Conservation (phyloP, 2,888 invertebrate genomes). For the Boloria selene region DNA sequence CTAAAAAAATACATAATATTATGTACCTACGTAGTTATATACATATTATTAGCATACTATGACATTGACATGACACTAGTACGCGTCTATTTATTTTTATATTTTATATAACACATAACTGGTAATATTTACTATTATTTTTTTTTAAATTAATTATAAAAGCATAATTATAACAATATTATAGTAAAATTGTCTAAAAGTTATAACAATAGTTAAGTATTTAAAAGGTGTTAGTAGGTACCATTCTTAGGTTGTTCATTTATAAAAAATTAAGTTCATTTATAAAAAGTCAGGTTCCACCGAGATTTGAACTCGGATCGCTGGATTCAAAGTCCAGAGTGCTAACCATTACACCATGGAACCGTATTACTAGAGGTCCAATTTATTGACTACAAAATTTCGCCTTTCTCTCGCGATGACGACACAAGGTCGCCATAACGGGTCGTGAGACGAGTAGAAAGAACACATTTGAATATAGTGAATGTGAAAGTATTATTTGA, state of each 20-base stretch:
- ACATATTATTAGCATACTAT: too few relatives aligned
- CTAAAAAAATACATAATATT: too few relatives aligned
- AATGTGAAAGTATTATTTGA: constrained; percentile 11
- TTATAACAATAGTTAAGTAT: too few relatives aligned
- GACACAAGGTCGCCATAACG: constrained; percentile 22
- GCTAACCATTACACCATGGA: constrained; percentile 91
- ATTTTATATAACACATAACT: too few relatives aligned
- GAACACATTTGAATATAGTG: not conserved
- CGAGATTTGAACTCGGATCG: constrained; percentile 93
- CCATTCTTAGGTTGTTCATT: not conserved
- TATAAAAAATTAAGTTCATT: not conserved
- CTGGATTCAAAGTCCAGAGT: constrained; percentile 93
- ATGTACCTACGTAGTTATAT: too few relatives aligned
- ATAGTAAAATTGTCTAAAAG: too few relatives aligned
- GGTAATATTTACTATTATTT: too few relatives aligned
- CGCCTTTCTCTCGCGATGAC: constrained; percentile 34
- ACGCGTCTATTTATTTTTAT: too few relatives aligned
- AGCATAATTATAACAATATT: too few relatives aligned
- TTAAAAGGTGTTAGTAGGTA: too few relatives aligned
- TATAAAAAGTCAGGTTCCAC: constrained; percentile 84
- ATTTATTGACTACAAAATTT: constrained; percentile 44
- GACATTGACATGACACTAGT: too few relatives aligned
- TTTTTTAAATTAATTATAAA: too few relatives aligned
- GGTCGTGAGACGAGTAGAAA: not conserved
- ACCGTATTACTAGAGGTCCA: constrained; percentile 60